These are phyloP conservation scores for Hozukius guyotensis DNA, from an alignment of 2,797 vertebrate species.

Conservation along the genomic window DNA sequence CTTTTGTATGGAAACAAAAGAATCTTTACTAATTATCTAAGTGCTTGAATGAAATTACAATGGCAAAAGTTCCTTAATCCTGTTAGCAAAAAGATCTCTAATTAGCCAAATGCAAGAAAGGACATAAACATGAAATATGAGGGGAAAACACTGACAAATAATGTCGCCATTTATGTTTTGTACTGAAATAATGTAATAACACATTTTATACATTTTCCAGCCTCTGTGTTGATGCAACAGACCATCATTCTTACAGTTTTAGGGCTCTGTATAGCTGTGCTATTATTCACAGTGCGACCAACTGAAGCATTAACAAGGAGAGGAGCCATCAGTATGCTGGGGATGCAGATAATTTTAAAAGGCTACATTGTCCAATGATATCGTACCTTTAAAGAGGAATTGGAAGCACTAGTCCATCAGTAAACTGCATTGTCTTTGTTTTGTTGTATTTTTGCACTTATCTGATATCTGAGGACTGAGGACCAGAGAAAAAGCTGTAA, in stretches of 20 bases:
- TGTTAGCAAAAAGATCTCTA: neutral
- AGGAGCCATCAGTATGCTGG: neutral
- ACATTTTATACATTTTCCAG: neutral
- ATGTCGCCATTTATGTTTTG: neutral
- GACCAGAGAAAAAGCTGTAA: constrained; percentile 34
- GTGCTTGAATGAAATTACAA: neutral
- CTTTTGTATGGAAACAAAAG: no score
- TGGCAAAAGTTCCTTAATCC: neutral
- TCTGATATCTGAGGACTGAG: constrained; percentile 13
- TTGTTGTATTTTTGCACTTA: constrained; percentile 2
- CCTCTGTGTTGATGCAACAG: neutral
- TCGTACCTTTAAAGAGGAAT: neutral
- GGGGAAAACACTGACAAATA: neutral
- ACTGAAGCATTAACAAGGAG: neutral
- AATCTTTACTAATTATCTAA: neutral
- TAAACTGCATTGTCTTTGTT: neutral
- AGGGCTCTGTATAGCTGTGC: neutral
- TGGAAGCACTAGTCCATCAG: neutral
- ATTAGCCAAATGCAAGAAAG: constrained; percentile 1
- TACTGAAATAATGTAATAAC: neutral
- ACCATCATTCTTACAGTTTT: neutral
- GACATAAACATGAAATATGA: neutral
- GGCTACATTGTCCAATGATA: neutral
- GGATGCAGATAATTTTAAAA: neutral
- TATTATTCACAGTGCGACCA: neutral